Percentiles rank a stretch among this genome's conserved stretches.
phyloP scores from a whole-genome alignment of 2,797 vertebrate genomes.

The Sebastes diploproa region DNA sequence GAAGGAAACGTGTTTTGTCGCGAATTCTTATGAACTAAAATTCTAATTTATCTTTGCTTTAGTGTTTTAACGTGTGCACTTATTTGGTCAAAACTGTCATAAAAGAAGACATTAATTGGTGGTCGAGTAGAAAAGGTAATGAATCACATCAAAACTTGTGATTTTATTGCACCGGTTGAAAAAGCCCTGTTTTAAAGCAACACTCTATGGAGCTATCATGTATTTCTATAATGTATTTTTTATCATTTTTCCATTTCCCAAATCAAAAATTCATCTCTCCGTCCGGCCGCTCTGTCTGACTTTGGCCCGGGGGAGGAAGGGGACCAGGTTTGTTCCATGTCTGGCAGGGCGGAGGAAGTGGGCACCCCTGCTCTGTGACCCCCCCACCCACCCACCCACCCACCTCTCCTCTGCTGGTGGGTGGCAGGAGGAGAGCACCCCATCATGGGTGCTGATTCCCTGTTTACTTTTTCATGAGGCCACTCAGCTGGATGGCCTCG shows the following conservation, averaged over 20 bases:
- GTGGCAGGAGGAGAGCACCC: conserved; percentile 54
- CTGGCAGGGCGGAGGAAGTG: conserved; percentile 2
- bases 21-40: accelerated
- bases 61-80: neutral
- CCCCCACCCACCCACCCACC: neutral
- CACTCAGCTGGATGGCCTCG: conserved; percentile 41
- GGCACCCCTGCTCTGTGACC: neutral
- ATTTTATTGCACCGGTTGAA: neutral
- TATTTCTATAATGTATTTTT: conserved; percentile 64
- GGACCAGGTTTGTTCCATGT: conserved; percentile 4
- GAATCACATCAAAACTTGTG: accelerated
- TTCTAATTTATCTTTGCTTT: too few species aligned
- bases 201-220: conserved; percentile 56
- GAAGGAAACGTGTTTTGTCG: too few species aligned
- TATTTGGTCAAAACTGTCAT: neutral
- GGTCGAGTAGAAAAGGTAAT: neutral
- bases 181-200: neutral
- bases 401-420: conserved; percentile 11
- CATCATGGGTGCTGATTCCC: conserved; percentile 69
- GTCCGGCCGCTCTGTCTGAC: conserved; percentile 43
- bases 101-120: neutral
- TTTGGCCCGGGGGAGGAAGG: conserved; percentile 39
- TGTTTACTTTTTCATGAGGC: conserved; percentile 80
- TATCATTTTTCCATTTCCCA: conserved; percentile 58
- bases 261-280: conserved; percentile 66